Conservation (phyloP, 1,140 invertebrate species). For the Eufriesea mexicana region DNA sequence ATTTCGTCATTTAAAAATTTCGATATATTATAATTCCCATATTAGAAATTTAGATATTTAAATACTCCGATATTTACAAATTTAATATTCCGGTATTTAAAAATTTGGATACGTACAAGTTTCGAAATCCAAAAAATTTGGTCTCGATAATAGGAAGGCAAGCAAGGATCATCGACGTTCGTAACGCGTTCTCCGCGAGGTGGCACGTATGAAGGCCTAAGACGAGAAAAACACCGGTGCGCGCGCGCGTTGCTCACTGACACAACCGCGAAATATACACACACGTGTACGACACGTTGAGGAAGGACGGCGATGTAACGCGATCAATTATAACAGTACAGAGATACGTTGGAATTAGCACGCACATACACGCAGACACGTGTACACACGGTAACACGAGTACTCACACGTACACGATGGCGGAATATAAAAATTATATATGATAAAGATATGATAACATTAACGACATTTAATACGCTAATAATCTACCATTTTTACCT, state of each 20-base stretch:
- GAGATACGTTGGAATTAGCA: constrained; percentile 2
- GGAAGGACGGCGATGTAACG: constrained; percentile 6
- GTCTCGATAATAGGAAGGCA: not conserved
- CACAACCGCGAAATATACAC: not conserved
- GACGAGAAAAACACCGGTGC: constrained; percentile 7
- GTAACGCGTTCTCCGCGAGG: constrained; percentile 24
- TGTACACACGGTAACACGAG: constrained; percentile 1
- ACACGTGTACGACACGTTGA: not conserved
- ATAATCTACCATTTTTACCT: constrained; percentile 67
- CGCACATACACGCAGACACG: constrained; percentile 13
- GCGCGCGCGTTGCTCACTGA: not conserved
- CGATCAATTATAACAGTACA: constrained; percentile 20
- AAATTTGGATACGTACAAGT: too few species aligned
- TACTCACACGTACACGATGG: constrained; percentile 15
- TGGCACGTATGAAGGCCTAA: constrained; percentile 61
- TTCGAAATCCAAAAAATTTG: not conserved
- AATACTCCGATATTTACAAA: too few species aligned
- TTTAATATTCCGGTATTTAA: too few species aligned
- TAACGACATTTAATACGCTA: constrained; percentile 68
- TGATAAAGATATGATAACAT: constrained; percentile 61
- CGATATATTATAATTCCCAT: too few species aligned
- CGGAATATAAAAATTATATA: constrained; percentile 57
- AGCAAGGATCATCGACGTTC: constrained; percentile 18
- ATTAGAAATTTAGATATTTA: too few species aligned
- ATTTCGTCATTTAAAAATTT: too few species aligned